Base-by-base conservation (phyloP, 2,888 invertebrate genomes). In the Plemyria rubiginata region DNA sequence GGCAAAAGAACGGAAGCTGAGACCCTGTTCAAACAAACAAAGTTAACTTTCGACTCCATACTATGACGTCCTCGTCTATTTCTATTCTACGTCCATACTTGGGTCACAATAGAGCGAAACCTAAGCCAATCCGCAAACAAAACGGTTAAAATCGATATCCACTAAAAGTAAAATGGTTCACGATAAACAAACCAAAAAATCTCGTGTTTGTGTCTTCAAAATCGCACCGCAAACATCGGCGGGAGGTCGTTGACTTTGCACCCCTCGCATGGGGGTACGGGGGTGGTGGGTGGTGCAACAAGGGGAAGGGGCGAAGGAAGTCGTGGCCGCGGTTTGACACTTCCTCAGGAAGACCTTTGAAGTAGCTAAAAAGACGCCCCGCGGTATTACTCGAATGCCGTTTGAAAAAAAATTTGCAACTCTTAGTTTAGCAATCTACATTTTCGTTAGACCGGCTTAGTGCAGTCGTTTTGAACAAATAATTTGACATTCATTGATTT, bases 261-360 rank as follows among this genome's bases (percentile, higher is more conserved):
- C 82, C 84, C 84, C 79, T 74, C 65, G 70, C 71, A 67, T 71
- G 68, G 73, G 72, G 60, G 46, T 66, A 58, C 67, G 67, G 66
- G 11, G 62, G 64, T 66, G 60, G 70, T 68, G 68, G 64, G 66
- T 62, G 79, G 74, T 75, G 79, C 76, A 77, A 70, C 71, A 71
- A 73, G 75, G 74, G 67, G 72, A 66, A 70, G 78, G 69, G 75
- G 74, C 59, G 64, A 73, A 80, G 90, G 88, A 91, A 88, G 85
- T 83, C 85, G 83, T 79, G 86, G 85, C 85, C 88, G 90, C 83
- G 89, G 90, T 91, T 90, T 88, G 87, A 89, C 90, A 89, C 90
- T 89, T 92, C 92, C 92, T 91, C 88, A 88, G 90, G 91, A 92
- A 91, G 89, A 87, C 88, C 88, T 90, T 90, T 88, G 86, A 88